Evolutionary conservation across 2,113 vertebrate genomes (phyloP).

Genomic region (Oplegnathus fasciatus): DNA sequence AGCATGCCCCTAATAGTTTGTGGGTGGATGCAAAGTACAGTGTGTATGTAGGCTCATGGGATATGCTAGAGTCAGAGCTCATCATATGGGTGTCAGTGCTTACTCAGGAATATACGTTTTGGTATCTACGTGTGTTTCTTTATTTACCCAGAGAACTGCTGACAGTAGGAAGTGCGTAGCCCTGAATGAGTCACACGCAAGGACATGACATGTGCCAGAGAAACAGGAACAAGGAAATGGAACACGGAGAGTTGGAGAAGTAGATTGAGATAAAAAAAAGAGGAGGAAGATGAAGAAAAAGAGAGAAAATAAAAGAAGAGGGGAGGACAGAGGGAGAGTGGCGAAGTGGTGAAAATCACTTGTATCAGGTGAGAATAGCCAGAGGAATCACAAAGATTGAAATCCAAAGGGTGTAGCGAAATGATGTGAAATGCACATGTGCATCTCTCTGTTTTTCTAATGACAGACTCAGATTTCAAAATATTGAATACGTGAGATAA

Average conservation of each 20-base stretch:
- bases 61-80: conserved; percentile 37
- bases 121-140: conserved; percentile 39
- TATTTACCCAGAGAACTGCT: conserved; percentile 66
- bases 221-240: conserved; percentile 14
- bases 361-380: not conserved
- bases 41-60: conserved; percentile 49
- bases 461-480: too few relatives aligned
- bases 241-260: not conserved
- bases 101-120: conserved; percentile 57
- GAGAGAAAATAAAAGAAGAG: too few relatives aligned
- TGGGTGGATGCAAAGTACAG: conserved; percentile 34
- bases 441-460: not conserved
- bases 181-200: conserved; percentile 57
- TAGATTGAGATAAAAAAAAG: not conserved
- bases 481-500: not conserved
- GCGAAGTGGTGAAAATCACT: not conserved
- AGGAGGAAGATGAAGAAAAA: not conserved
- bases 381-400: not conserved
- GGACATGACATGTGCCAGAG: conserved; percentile 50
- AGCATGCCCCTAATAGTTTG: conserved; percentile 9
- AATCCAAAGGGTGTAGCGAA: not conserved
- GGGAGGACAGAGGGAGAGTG: too few relatives aligned
- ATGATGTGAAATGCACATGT: not conserved
- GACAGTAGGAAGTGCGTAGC: conserved; percentile 41
- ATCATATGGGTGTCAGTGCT: conserved; percentile 53